Percentiles rank a stretch among this genome's conserved stretches.
These are phyloP conservation scores for Allygus modestus DNA, from an alignment of 2,888 invertebrate genomes.

Conservation along the genomic window DNA sequence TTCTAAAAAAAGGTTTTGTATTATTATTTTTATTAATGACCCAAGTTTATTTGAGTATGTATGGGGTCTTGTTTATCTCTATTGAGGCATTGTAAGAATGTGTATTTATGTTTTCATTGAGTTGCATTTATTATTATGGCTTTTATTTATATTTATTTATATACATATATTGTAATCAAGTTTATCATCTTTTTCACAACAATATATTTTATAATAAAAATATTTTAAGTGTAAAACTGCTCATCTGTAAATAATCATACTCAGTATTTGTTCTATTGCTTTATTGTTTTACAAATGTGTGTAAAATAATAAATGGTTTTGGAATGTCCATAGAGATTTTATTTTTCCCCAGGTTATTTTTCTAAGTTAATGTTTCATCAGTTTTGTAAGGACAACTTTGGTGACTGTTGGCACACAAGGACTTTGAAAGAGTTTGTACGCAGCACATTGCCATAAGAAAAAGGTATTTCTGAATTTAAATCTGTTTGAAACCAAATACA, in stretches of 20 bases:
- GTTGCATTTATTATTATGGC: constrained; percentile 6
- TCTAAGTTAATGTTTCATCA: too few relatives aligned
- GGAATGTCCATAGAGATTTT: background rate
- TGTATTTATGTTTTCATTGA: background rate
- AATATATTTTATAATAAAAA: background rate
- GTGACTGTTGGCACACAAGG: too few relatives aligned
- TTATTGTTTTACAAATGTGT: constrained; percentile 36
- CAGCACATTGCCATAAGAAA: too few relatives aligned
- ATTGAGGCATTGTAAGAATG: background rate
- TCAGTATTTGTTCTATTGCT: constrained; percentile 13
- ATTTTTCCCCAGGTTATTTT: background rate
- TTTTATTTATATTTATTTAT: constrained; percentile 19
- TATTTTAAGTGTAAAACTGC: background rate
- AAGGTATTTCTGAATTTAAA: too few relatives aligned
- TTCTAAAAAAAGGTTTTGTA: constrained; percentile 4
- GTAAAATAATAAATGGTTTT: constrained; percentile 38
- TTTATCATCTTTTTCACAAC: background rate
- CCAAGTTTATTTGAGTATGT: background rate
- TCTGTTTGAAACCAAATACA: too few relatives aligned
- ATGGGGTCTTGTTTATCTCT: background rate
- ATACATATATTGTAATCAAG: constrained; percentile 6
- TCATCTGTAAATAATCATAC: constrained; percentile 12
- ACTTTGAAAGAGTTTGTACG: too few relatives aligned
- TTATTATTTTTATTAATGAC: background rate
- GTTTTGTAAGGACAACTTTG: too few relatives aligned